Conservation (phyloP, 2,113 vertebrate species). For the Tachycineta bicolor region DNA sequence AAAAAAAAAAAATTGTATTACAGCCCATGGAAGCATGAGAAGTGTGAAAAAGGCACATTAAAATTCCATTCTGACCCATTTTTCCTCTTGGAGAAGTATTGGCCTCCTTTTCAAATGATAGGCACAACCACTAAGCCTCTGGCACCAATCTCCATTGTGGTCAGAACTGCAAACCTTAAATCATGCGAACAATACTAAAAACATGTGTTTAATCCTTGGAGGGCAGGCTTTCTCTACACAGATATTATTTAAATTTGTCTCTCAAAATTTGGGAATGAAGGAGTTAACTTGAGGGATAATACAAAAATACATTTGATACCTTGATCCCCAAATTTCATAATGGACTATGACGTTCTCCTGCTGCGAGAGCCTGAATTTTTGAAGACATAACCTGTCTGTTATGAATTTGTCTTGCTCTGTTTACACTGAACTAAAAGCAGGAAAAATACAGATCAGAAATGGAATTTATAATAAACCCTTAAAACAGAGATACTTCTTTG, state of each 20-base stretch:
- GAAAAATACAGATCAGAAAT: not conserved
- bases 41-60: not conserved
- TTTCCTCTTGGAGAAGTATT: not conserved
- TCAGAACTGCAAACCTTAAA: not conserved
- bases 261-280: not conserved
- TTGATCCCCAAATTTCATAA: not conserved
- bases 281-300: not conserved
- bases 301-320: not conserved
- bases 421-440: not conserved
- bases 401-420: not conserved
- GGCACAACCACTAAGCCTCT: not conserved
- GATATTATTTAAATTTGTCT: not conserved
- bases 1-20: not conserved
- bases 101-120: not conserved
- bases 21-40: not conserved
- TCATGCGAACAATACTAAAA: not conserved
- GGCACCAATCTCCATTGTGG: accelerated
- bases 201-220: not conserved
- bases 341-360: not conserved
- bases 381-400: not conserved
- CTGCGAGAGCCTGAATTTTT: not conserved
- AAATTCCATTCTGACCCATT: not conserved
- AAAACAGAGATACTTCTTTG: not conserved
- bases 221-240: not conserved
- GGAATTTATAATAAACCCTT: not conserved